Conservation (phyloP, 2,888 invertebrate genomes). For the Pandemis heparana region DNA sequence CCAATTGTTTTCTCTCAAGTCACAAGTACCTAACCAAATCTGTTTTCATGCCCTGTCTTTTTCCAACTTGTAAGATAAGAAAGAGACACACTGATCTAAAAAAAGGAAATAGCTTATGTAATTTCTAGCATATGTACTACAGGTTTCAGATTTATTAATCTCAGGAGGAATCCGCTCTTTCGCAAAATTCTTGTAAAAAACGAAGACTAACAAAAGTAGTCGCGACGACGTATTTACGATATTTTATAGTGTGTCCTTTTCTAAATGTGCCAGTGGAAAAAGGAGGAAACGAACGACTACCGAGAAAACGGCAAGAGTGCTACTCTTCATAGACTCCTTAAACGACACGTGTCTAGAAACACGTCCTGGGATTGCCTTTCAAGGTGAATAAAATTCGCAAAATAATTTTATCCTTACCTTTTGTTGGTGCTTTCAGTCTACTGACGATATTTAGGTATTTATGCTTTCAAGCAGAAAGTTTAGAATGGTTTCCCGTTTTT, state of each 20-base stretch:
- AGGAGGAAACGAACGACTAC: neutral
- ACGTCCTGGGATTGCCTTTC: neutral
- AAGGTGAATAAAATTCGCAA: neutral
- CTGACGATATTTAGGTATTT: too few relatives aligned
- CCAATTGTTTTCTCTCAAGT: too few relatives aligned
- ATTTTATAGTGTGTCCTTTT: neutral
- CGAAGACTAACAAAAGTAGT: neutral
- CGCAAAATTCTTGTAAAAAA: neutral
- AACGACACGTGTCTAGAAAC: neutral
- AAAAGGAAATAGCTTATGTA: neutral
- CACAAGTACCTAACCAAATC: neutral
- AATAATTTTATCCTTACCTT: neutral
- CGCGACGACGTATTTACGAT: neutral
- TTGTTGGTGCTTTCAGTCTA: neutral
- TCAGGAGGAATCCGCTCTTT: neutral
- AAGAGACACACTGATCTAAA: neutral
- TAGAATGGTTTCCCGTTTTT: too few relatives aligned
- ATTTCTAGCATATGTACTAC: neutral
- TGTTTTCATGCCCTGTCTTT: neutral
- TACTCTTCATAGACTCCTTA: neutral
- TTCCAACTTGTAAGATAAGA: neutral
- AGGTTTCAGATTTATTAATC: slow-evolving; percentile 1
- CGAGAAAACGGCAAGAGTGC: too few relatives aligned
- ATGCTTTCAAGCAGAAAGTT: too few relatives aligned
- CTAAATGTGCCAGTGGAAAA: neutral